A percentile compares a stretch with the other conserved stretches of the same genome.
Conservation (phyloP, 2,797 vertebrate species). For the Acanthurus leucopareius region DNA sequence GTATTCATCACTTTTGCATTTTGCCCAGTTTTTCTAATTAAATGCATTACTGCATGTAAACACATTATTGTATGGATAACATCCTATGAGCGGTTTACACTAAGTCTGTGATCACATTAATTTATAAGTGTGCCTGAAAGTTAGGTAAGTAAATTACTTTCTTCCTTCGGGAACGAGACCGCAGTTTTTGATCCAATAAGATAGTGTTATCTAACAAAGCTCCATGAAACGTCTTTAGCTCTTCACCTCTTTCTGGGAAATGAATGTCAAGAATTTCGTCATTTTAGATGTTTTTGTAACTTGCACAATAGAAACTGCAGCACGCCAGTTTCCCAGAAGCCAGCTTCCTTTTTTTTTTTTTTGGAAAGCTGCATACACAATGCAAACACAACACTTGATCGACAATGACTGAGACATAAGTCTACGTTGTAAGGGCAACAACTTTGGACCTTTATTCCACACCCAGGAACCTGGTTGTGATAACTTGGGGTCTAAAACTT, state of each 20-base stretch:
- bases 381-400: neutral
- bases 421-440: neutral
- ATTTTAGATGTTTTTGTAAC: slow-evolving; percentile 43
- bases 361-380: no score
- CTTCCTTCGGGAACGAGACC: no score
- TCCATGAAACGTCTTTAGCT: slow-evolving; percentile 63
- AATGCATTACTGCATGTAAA: no score
- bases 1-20: no score
- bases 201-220: slow-evolving; percentile 40
- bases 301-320: slow-evolving; percentile 57
- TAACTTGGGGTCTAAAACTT: slow-evolving; percentile 11
- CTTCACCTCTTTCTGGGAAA: slow-evolving; percentile 68
- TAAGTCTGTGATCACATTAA: no score
- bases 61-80: no score
- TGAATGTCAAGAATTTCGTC: slow-evolving; percentile 44
- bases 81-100: no score
- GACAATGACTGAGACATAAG: neutral
- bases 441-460: slow-evolving; percentile 19
- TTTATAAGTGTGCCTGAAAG: no score
- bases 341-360: neutral
- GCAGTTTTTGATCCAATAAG: no score
- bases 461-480: neutral
- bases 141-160: no score
- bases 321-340: slow-evolving; percentile 7
- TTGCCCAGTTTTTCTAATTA: no score